A percentile compares a stretch with the other conserved stretches of the same genome.
phyloP scores from a whole-genome alignment of 2,888 invertebrate species.

The Cynaeus angustus region DNA sequence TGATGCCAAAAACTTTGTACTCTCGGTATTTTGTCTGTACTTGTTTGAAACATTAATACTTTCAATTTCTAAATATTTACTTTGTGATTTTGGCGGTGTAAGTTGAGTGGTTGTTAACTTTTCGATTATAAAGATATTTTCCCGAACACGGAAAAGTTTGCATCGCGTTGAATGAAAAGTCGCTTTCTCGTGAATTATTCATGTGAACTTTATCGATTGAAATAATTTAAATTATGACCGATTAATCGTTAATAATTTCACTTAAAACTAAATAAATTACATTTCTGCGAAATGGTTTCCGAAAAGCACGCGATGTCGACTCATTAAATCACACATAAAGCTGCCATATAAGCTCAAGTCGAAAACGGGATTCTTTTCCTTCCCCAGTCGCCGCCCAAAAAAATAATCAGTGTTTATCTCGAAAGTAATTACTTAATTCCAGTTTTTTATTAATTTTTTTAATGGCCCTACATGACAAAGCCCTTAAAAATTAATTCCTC shows the following conservation, averaged over 20 bases:
- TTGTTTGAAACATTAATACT: conserved; percentile 6
- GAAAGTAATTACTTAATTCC: conserved; percentile 46
- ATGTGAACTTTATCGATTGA: conserved; percentile 48
- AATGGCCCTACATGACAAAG: conserved; percentile 36
- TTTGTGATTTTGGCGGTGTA: conserved; percentile 46
- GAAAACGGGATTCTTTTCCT: background rate
- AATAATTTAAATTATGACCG: conserved; percentile 53
- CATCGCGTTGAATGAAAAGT: conserved; percentile 44
- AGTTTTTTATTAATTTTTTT: conserved; percentile 40
- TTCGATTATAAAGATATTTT: conserved; percentile 48
- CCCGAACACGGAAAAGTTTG: conserved; percentile 47
- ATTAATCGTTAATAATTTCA: conserved; percentile 52
- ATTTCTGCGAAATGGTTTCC: conserved; percentile 25
- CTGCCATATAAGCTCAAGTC: conserved; percentile 24
- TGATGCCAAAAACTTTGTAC: background rate
- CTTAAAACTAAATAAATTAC: conserved; percentile 49
- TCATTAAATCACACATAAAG: conserved; percentile 29
- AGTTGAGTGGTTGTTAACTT: conserved; percentile 43
- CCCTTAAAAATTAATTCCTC: conserved; percentile 46
- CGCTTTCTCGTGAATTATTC: conserved; percentile 44
- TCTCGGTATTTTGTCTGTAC: background rate
- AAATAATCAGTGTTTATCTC: conserved; percentile 34
- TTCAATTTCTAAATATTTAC: conserved; percentile 48
- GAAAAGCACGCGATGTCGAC: conserved; percentile 32
- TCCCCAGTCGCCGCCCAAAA: background rate